phyloP scores from a whole-genome alignment of 23 tunicate species.

The Aplidium turbinatum region DNA sequence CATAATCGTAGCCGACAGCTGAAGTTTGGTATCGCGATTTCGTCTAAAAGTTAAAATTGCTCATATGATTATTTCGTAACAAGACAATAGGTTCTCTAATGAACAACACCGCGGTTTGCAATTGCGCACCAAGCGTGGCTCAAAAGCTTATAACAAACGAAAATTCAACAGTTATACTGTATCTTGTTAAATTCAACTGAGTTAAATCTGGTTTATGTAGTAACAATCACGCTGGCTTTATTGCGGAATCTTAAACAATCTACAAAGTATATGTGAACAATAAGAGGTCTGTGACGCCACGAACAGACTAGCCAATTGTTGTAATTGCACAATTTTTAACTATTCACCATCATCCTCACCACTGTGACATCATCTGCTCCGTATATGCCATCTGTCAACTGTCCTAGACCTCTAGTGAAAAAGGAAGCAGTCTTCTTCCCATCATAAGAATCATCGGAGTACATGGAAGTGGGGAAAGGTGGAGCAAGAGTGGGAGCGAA shows the following conservation, averaged over 20 bases:
- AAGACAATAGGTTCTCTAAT: too few species aligned
- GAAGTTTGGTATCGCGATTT: slow-evolving; percentile 20
- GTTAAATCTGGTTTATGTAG: background rate
- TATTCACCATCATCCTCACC: too few species aligned
- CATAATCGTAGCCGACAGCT: slow-evolving; percentile 76
- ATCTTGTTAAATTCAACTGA: too few species aligned
- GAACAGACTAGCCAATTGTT: too few species aligned
- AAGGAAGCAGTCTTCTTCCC: slow-evolving; percentile 22
- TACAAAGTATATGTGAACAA: too few species aligned
- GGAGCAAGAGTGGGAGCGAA: too few species aligned
- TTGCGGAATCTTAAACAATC: background rate
- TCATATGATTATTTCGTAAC: background rate
- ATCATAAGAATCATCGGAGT: slow-evolving; percentile 71
- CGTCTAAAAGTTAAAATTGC: too few species aligned
- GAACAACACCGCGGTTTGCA: too few species aligned
- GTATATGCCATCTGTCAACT: slow-evolving; percentile 64
- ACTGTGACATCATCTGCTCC: slow-evolving; percentile 48
- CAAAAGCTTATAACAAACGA: too few species aligned
- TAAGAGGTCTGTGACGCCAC: too few species aligned
- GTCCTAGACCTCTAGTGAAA: slow-evolving; percentile 74
- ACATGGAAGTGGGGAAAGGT: slow-evolving; percentile 21
- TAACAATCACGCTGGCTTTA: background rate
- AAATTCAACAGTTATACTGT: too few species aligned
- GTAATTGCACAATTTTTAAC: too few species aligned
- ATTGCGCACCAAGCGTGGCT: background rate